Evolutionary conservation across 2,113 vertebrate species (phyloP).

Genomic region (rabbit (Oryctolagus cuniculus)): DNA sequence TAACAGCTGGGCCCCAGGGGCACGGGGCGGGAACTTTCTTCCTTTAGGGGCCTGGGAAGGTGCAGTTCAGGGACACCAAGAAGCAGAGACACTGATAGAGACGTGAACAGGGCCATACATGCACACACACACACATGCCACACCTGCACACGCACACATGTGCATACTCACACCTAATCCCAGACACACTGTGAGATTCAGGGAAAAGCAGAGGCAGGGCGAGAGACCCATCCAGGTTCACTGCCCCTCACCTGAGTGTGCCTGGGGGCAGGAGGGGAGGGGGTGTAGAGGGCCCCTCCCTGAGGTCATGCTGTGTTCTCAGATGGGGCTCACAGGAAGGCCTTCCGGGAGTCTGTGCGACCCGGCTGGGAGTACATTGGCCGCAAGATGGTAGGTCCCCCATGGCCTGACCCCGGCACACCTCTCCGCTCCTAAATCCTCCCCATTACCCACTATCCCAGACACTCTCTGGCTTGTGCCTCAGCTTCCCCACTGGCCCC

Average conservation of each 20-base stretch:
- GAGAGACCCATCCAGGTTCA: background rate
- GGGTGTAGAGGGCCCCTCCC: background rate
- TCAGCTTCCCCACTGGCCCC: background rate
- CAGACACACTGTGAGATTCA: background rate
- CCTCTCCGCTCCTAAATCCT: background rate
- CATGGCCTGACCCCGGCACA: background rate
- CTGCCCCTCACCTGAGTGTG: no score
- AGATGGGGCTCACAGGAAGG: constrained; percentile 94
- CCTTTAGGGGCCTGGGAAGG: background rate
- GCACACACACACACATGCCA: background rate
- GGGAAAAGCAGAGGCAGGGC: background rate
- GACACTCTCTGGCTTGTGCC: background rate
- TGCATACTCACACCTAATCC: background rate
- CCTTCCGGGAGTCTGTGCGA: constrained; percentile 92
- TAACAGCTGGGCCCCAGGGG: constrained; percentile 74
- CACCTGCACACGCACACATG: background rate
- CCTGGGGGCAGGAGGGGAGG: background rate
- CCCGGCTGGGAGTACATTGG: constrained; percentile 97
- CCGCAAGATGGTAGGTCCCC: constrained; percentile 94
- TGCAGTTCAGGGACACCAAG: background rate
- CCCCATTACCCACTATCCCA: background rate
- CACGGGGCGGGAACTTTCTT: background rate
- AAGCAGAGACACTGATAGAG: background rate
- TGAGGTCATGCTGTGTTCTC: constrained; percentile 45
- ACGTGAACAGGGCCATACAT: background rate